phyloP scores from a whole-genome alignment of 92 coral and sea anemone genomes.

The Paragorgia papillata region DNA sequence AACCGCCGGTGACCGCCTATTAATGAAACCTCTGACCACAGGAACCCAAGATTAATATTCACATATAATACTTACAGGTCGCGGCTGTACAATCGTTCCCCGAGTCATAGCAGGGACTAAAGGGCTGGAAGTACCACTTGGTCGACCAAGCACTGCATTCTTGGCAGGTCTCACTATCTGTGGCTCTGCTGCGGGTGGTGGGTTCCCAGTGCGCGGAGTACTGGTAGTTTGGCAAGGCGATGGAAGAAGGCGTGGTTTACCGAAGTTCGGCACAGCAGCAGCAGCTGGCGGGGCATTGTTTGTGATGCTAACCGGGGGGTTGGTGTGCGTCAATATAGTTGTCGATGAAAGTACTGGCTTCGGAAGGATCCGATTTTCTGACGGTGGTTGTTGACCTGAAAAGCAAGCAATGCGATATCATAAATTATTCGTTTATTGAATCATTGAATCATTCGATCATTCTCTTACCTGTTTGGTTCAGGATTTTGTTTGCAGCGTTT shows the following conservation, averaged over 20 bases:
- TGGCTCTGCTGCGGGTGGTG: no score
- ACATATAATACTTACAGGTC: constrained; percentile 16
- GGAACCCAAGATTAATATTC: no score
- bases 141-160: not conserved
- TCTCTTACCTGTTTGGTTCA: constrained; percentile 35
- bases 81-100: not conserved
- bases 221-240: constrained; percentile 9
- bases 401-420: no score
- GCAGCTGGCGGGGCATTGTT: not conserved
- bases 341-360: constrained; percentile 1
- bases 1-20: no score
- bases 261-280: constrained; percentile 10
- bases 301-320: constrained; percentile 1
- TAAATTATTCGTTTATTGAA: no score
- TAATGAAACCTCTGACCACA: no score
- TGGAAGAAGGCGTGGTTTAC: constrained; percentile 41
- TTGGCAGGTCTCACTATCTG: not conserved
- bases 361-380: not conserved
- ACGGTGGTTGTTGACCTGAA: not conserved
- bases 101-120: constrained; percentile 35
- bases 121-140: not conserved
- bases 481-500: constrained; percentile 41
- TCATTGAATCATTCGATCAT: no score
- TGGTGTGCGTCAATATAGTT: not conserved
- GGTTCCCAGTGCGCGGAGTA: not conserved